phyloP scores from a whole-genome alignment of 1,140 invertebrate species.

The Aphis craccivora region DNA sequence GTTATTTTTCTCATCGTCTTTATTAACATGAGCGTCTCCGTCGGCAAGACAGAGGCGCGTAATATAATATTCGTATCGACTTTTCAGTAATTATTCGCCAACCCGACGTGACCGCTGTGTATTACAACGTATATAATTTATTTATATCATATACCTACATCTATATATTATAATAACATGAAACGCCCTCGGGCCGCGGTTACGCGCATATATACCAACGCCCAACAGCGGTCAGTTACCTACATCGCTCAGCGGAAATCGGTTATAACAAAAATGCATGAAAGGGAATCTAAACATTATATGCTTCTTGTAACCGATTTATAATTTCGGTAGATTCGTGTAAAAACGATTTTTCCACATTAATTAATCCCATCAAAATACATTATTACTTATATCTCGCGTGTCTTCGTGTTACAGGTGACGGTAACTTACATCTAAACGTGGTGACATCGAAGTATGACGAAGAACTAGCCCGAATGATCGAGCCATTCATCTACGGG shows the following conservation, averaged over 20 bases:
- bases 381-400: background rate
- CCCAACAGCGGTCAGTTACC: background rate
- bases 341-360: background rate
- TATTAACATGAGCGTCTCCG: background rate
- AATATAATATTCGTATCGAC: background rate
- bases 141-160: background rate
- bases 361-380: background rate
- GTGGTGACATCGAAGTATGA: constrained; percentile 76
- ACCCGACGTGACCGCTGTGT: background rate
- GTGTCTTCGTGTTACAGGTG: constrained; percentile 69
- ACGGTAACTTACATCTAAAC: constrained; percentile 93
- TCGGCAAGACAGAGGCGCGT: background rate
- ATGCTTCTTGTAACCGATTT: background rate
- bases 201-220: background rate
- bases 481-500: constrained; percentile 93
- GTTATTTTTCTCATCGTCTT: background rate
- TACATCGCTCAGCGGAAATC: background rate
- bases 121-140: background rate
- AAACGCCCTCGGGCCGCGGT: background rate
- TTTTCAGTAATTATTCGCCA: background rate
- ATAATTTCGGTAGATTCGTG: background rate
- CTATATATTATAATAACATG: background rate
- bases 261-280: background rate
- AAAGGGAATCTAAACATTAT: background rate
- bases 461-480: constrained; percentile 71